phyloP scores from a whole-genome alignment of 2,888 invertebrate species.

The Opisthograptis luteolata region DNA sequence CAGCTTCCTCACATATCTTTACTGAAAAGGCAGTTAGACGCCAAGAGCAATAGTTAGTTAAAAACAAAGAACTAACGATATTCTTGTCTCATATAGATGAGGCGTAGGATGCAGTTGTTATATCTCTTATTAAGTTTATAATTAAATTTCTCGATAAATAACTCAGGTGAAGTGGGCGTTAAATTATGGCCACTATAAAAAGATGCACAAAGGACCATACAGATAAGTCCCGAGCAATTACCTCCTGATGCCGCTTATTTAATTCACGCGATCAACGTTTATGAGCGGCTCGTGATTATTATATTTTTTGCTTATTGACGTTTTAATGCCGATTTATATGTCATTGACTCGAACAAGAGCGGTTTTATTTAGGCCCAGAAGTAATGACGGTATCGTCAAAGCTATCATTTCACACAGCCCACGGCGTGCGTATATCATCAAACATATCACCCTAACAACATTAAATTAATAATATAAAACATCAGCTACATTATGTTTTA shows the following conservation, averaged over 20 bases:
- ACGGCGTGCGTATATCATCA: neutral
- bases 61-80: too few relatives aligned
- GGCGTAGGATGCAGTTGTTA: constrained; percentile 40
- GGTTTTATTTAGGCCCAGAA: neutral
- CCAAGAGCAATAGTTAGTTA: too few relatives aligned
- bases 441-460: too few relatives aligned
- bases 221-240: constrained; percentile 56
- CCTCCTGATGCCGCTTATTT: constrained; percentile 35
- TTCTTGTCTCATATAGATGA: constrained; percentile 6
- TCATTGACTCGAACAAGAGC: constrained; percentile 7
- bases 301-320: constrained; percentile 30
- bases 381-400: constrained; percentile 1
- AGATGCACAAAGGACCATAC: constrained; percentile 62
- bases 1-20: too few relatives aligned
- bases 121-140: constrained; percentile 52
- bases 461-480: too few relatives aligned
- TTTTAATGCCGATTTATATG: constrained; percentile 15
- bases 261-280: constrained; percentile 36
- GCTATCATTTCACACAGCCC: neutral
- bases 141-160: constrained; percentile 68
- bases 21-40: too few relatives aligned
- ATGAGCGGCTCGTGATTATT: constrained; percentile 22
- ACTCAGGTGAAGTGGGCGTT: constrained; percentile 56
- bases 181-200: constrained; percentile 71
- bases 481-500: too few relatives aligned